A percentile compares a stretch with the other conserved stretches of the same genome.
Conservation (phyloP, 2,888 invertebrate genomes). For the Metacarcinus magister region DNA sequence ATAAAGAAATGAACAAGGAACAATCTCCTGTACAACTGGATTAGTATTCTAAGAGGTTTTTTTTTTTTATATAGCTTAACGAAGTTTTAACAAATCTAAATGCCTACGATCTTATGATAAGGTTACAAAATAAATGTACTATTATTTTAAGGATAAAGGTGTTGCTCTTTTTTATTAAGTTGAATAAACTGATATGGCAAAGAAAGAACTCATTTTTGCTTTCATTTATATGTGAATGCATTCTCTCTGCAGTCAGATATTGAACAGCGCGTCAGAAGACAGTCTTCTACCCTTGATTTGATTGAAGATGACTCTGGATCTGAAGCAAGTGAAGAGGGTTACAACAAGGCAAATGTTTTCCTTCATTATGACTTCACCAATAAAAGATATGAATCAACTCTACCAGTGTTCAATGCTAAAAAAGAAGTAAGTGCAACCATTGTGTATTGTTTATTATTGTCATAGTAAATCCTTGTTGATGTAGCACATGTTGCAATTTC, state of each 20-base stretch:
- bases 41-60: too few species aligned
- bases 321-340: constrained; percentile 5
- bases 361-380: constrained; percentile 77
- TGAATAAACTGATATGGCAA: too few species aligned
- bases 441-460: not conserved
- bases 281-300: not conserved
- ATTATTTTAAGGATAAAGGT: too few species aligned
- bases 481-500: too few species aligned
- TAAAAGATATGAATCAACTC: constrained; percentile 18
- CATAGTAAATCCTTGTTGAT: too few species aligned
- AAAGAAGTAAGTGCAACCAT: constrained; percentile 61
- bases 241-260: not conserved
- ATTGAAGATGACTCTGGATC: constrained; percentile 62
- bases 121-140: too few species aligned
- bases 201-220: not conserved
- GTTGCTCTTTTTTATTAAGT: too few species aligned
- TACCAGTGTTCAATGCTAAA: constrained; percentile 71
- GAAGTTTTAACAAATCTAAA: too few species aligned
- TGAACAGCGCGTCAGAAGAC: not conserved
- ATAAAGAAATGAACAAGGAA: too few species aligned
- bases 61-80: too few species aligned
- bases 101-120: too few species aligned
- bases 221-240: constrained; percentile 36
- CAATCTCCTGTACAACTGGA: too few species aligned
- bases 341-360: constrained; percentile 69